phyloP scores from a whole-genome alignment of 2,888 invertebrate species.

The Hanleya hanleyi region DNA sequence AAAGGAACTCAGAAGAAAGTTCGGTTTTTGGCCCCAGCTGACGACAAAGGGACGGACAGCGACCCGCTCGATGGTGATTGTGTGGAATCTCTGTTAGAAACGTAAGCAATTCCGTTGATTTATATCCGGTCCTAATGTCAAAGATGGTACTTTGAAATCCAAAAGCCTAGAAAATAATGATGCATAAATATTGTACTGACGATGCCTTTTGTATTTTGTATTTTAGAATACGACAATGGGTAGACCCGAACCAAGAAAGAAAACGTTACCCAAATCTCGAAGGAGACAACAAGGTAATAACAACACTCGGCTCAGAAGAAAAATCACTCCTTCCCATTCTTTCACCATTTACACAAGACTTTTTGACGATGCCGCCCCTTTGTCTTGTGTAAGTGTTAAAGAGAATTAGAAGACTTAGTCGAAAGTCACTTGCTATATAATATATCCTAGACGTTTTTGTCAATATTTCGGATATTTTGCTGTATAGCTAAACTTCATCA shows the following conservation, averaged over 20 bases:
- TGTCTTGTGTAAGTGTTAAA: too few relatives aligned
- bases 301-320: not conserved
- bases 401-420: too few relatives aligned
- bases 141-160: too few relatives aligned
- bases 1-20: not conserved
- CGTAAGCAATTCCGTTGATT: not conserved
- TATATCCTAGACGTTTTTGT: too few relatives aligned
- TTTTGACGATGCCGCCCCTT: too few relatives aligned
- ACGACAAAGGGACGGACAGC: not conserved
- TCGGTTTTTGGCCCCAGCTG: not conserved
- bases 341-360: too few relatives aligned
- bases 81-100: not conserved
- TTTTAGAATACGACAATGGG: not conserved
- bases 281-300: not conserved
- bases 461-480: too few relatives aligned
- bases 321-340: not conserved
- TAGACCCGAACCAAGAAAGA: not conserved
- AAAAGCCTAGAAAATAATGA: not conserved
- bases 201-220: not conserved
- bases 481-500: too few relatives aligned
- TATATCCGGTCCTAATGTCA: too few relatives aligned
- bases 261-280: not conserved
- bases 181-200: not conserved
- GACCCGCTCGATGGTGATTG: not conserved
- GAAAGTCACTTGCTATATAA: too few relatives aligned